phyloP scores from a whole-genome alignment of 2,888 invertebrate genomes.

The Drosophila mettleri region DNA sequence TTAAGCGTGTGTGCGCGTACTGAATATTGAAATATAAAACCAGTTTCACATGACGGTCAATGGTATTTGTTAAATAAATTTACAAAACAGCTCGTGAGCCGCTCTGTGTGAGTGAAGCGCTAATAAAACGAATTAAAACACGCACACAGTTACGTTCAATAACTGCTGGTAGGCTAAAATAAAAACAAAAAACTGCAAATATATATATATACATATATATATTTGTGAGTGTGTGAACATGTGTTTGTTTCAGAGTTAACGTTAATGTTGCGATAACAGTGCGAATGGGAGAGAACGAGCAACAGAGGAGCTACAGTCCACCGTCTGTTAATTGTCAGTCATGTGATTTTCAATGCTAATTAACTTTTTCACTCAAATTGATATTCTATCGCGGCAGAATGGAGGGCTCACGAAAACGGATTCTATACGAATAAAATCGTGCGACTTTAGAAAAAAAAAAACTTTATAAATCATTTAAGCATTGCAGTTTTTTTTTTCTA shows the following conservation, averaged over 20 bases:
- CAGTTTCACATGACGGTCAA: constrained; percentile 72
- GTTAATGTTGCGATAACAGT: constrained; percentile 27
- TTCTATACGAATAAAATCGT: constrained; percentile 6
- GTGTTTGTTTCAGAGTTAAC: constrained; percentile 42
- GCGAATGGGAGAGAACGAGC: constrained; percentile 17
- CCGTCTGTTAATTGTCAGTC: constrained; percentile 55
- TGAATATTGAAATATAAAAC: constrained; percentile 71
- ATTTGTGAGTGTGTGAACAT: not conserved
- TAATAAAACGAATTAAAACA: constrained; percentile 70
- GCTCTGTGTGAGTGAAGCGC: constrained; percentile 27
- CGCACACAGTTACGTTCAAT: constrained; percentile 32
- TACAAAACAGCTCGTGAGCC: constrained; percentile 30
- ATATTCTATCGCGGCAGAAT: constrained; percentile 26
- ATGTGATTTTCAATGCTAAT: constrained; percentile 74
- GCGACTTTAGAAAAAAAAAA: not conserved
- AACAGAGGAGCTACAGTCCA: constrained; percentile 44
- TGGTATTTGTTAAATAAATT: constrained; percentile 48
- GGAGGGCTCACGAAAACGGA: constrained; percentile 27
- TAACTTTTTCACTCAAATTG: constrained; percentile 43
- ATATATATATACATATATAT: constrained; percentile 2
- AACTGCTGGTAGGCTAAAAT: constrained; percentile 25
- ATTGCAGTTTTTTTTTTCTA: constrained; percentile 3
- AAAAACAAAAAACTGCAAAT: constrained; percentile 25
- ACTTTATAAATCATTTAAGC: not conserved
- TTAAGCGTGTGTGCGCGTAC: constrained; percentile 28